phyloP scores from a whole-genome alignment of 2,888 invertebrate species.

The Sinotaia quadrata region DNA sequence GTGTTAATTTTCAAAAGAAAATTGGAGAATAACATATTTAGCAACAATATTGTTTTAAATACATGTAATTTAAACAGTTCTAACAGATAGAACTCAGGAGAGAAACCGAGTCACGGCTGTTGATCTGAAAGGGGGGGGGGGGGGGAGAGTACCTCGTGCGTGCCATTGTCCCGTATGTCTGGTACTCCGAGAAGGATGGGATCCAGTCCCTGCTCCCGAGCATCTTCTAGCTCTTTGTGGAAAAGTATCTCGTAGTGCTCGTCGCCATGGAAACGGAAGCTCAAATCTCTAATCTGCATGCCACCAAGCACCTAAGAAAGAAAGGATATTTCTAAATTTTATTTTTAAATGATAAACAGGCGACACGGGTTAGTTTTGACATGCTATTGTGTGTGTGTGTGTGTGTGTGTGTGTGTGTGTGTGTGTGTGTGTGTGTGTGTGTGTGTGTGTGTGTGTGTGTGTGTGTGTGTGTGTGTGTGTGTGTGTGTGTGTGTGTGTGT shows the following conservation, averaged over 20 bases:
- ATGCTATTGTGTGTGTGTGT: background rate
- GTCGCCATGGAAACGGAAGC: slow-evolving; percentile 18
- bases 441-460: background rate
- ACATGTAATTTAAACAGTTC: too few species aligned
- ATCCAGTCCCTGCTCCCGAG: background rate
- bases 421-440: slow-evolving; percentile 10
- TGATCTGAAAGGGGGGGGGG: too few species aligned
- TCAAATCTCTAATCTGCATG: slow-evolving; percentile 11
- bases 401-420: slow-evolving; percentile 10
- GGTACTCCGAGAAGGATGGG: slow-evolving; percentile 15
- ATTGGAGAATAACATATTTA: too few species aligned
- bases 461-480: background rate
- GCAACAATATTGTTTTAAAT: too few species aligned
- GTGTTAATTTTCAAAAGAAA: too few species aligned
- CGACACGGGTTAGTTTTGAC: too few species aligned
- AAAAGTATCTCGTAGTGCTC: slow-evolving; percentile 18
- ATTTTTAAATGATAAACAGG: too few species aligned
- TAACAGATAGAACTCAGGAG: too few species aligned
- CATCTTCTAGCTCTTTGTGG: slow-evolving; percentile 12
- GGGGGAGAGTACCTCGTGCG: slow-evolving; percentile 9
- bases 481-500: too few species aligned
- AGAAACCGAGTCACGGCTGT: too few species aligned
- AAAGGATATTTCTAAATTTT: too few species aligned
- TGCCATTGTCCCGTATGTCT: slow-evolving; percentile 11
- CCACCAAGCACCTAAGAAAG: slow-evolving; percentile 13